phyloP scores from a whole-genome alignment of 2,888 invertebrate genomes.

The Sarcophaga rosellei region DNA sequence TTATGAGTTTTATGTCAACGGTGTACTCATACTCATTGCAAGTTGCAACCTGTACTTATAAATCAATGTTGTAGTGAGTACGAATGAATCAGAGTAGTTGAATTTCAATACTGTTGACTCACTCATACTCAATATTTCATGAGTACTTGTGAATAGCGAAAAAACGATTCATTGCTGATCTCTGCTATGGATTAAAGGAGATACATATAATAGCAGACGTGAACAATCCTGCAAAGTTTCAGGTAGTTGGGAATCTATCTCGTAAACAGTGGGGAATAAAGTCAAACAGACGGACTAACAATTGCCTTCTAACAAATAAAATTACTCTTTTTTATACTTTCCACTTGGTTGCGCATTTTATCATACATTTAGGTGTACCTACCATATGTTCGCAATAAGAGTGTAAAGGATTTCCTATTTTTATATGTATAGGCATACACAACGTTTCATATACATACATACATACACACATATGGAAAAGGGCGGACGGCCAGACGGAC shows the following conservation, averaged over 20 bases:
- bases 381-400: too few relatives aligned
- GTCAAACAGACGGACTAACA: slow-evolving; percentile 37
- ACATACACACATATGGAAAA: not conserved
- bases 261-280: not conserved
- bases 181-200: not conserved
- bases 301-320: slow-evolving; percentile 41
- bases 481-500: not conserved
- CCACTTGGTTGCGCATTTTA: slow-evolving; percentile 48
- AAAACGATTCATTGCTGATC: too few relatives aligned
- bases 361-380: not conserved
- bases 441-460: not conserved
- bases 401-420: too few relatives aligned
- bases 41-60: too few relatives aligned
- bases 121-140: too few relatives aligned
- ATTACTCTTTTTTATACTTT: slow-evolving; percentile 38
- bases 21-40: too few relatives aligned
- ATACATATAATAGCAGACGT: not conserved
- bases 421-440: too few relatives aligned
- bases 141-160: too few relatives aligned
- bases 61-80: too few relatives aligned
- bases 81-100: too few relatives aligned
- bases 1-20: too few relatives aligned
- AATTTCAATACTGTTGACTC: too few relatives aligned
- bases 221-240: not conserved
- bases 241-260: not conserved